Evolutionary conservation across 1,140 invertebrate species (phyloP), one percentile per base, ranked within the genome.

Genomic region (Drosophila elegans): DNA sequence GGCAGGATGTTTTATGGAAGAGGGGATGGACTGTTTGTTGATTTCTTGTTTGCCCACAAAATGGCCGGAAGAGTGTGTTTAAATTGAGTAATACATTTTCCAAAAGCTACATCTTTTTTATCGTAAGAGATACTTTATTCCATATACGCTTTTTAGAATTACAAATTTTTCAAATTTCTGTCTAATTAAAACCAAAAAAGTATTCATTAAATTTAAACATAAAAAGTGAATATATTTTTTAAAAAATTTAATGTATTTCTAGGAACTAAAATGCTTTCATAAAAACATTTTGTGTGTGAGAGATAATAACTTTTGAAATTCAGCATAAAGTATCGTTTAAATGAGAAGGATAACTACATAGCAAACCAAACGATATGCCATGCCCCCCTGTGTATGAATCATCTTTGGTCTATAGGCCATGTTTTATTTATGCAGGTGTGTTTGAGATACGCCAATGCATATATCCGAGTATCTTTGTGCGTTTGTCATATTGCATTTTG

Each of bases 401-500:
- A 60, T 21, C 4, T 27, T 21, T 21, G 21, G 56, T 55, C 62
- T 46, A 38, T 64, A 32, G 32, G 55, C 41, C 62, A n/a, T 29
- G 32, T 38, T 60, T 61, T 64, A 64, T 64, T 45, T 60, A 38
- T 57, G 39, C 42, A 25, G 44, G 61, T 25, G n/a, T 61, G 21
- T 64, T 36, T 39, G 56, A 38, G 32, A 64, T 62, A 36, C 32
- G 62, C 25, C 60, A 36, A 29, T 51, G 25, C 34, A 27, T 32
- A 38, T 42, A n/a, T 39, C n/a, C 21, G 25, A 25, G 11, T 52
- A 68, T 68, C 64, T 42, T 64, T 53, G 64, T 68, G 64, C 62
- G 46, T 67, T 66, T 67, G 64, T 42, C 64, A 52, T 52, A 52
- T 53, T 51, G 45, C 64, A 68, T 52, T 68, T 67, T 42, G 64